Evolutionary conservation across 2,797 vertebrate species (phyloP).

Genomic region (Semotilus atromaculatus): DNA sequence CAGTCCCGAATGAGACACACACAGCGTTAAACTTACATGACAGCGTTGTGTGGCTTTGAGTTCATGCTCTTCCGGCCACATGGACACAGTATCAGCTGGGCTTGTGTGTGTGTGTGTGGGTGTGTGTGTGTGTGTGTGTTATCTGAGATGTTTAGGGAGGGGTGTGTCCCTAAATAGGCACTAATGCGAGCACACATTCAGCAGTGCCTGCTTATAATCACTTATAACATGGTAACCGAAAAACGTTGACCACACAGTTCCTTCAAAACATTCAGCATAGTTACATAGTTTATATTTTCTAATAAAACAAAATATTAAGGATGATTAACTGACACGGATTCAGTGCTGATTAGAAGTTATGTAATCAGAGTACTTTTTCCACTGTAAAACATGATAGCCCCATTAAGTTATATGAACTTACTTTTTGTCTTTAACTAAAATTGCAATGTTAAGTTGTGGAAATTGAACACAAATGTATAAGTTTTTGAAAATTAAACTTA

Average conservation of each 20-base stretch:
- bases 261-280: neutral
- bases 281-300: neutral
- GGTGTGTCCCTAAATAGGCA: constrained; percentile 12
- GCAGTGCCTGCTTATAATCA: neutral
- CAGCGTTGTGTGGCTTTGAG: neutral
- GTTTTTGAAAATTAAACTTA: too few relatives aligned
- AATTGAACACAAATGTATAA: too few relatives aligned
- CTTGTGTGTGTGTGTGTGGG: neutral
- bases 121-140: too few relatives aligned
- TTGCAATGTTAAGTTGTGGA: too few relatives aligned
- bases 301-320: too few relatives aligned
- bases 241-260: neutral
- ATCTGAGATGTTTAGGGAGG: neutral
- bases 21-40: neutral
- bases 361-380: too few relatives aligned
- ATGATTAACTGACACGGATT: too few relatives aligned
- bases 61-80: neutral
- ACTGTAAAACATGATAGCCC: too few relatives aligned
- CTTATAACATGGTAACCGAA: neutral
- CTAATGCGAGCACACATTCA: neutral
- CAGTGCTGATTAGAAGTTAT: too few relatives aligned
- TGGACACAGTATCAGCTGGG: neutral
- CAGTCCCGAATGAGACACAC: neutral
- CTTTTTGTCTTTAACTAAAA: too few relatives aligned
- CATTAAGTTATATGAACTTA: too few relatives aligned